Evolutionary conservation across 1,140 invertebrate species (phyloP), one percentile per base, ranked within the genome.

Genomic region (Pachyrhynchus sulphureomaculatus): DNA sequence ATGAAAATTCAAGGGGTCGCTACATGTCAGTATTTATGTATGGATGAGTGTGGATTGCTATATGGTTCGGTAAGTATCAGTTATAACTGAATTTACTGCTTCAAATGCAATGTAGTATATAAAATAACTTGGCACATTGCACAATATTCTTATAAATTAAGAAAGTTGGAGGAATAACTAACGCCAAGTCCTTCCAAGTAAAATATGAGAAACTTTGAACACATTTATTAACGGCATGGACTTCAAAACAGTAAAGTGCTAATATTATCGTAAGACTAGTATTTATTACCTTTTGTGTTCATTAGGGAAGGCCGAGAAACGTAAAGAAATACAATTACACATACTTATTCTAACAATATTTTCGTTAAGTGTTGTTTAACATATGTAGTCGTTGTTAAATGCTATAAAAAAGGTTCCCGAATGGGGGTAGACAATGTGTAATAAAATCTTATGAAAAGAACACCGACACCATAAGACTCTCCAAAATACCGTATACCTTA

Each of bases 11-110:
- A 91, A 82, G 87, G 88, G 75, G 84, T 91, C 57, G 86, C 88
- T 68, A 90, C 90, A 61, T 91, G 89, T 76, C 82, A 90, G 72
- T 91, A 85, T 81, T 85, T 92, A 71, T 92, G 90, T 76, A 90
- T 92, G 88, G 89, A 91, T 78, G 81, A 84, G 63, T 91, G 89
- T 76, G 90, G 90, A 76, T 80, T 86, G 73, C 84, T 88, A 64
- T 92, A 91, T 80, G 88, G 88, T 75, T 88, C 89, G 84, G 90
- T 92, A 84, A 87, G 88, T 86, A 29, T 15, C 6, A 6, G 4
- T 8, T 1, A 13, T 10, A 5, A 13, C 5, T 37, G 2, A 37
- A 32, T 6, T 5, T 12, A 32, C 5, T 32, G 29, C 5, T 32
- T 12, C 12, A 32, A 32, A 26, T 26, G 24, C 24, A 26, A 26